Evolutionary conservation across 1,140 invertebrate genomes (phyloP), one percentile per base, ranked within the genome.

Genomic region (Pogonomyrmex barbatus): DNA sequence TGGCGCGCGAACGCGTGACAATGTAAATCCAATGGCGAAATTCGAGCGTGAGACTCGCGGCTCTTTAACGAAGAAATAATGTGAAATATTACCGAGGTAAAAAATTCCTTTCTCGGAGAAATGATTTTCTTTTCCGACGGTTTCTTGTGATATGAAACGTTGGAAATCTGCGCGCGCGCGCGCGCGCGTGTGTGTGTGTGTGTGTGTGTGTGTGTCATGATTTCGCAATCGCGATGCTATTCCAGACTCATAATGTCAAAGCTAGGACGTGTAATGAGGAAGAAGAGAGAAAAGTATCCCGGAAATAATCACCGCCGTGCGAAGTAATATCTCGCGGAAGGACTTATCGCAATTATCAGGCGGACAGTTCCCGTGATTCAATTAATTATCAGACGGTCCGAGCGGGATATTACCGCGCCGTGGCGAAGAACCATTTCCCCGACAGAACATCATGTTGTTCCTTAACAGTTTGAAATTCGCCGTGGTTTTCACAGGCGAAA

Each of bases 301-400:
- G 42, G 54, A 73, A 75, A 83, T 60, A 73, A 83, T 83, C 30
- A 75, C 4, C 67, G 5, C 10, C n/a, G 54, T 6, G 68, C 39
- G 52, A 82, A 10, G 17, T 83, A 83, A 83, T 83, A 60, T 63
- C 42, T 62, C 10, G 12, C 4, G 68, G n/a, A 83, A 75, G 33
- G 12, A 83, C 68, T 82, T 83, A 60, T 62, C 45, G 42, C 33
- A 58, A 75, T 83, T 83, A 83, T 75, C 54, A 39, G 52, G 14
- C 36, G 39, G 50, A 70, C 63, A 58, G 42, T 75, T 83, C 30
- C 30, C 12, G 5, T 60, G 68, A 83, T 83, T 33, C 79, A 83
- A 75, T 83, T 83, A 83, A 83, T 83, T 62, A 73, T 73, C 45
- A 42, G 67, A 82, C 12, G 50, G 50, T 56, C 33, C 65, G 62